phyloP scores from a whole-genome alignment of 2,797 vertebrate genomes.

The Pangasius macronema region DNA sequence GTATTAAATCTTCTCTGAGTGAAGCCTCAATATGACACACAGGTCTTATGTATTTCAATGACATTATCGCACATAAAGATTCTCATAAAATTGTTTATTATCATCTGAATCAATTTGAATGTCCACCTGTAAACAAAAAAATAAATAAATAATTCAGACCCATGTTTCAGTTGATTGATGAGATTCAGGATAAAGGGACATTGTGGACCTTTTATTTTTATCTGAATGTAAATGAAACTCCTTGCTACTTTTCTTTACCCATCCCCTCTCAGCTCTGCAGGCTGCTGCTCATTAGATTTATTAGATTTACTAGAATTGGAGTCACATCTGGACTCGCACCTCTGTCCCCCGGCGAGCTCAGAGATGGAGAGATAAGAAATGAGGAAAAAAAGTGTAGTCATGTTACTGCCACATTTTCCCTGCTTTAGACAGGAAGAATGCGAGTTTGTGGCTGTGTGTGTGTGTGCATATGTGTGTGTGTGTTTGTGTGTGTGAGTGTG shows the following conservation, averaged over 20 bases:
- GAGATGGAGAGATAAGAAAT: constrained; percentile 23
- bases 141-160: neutral
- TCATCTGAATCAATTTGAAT: neutral
- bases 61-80: neutral
- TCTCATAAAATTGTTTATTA: neutral
- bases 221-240: constrained; percentile 18
- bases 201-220: neutral
- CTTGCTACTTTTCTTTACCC: neutral
- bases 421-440: constrained; percentile 16
- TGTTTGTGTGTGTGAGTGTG: constrained; percentile 5
- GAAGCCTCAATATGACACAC: neutral
- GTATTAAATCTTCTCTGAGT: neutral
- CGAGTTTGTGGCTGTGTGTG: neutral
- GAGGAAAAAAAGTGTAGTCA: constrained; percentile 21
- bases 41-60: neutral
- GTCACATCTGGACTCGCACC: constrained; percentile 38
- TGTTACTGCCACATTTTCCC: constrained; percentile 31
- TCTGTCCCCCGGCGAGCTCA: constrained; percentile 24
- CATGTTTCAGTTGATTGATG: neutral
- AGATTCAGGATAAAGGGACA: constrained; percentile 1
- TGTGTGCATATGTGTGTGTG: neutral
- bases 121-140: neutral
- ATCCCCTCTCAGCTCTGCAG: neutral
- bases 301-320: constrained; percentile 33
- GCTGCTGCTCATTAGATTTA: constrained; percentile 39